A percentile compares a stretch with the other conserved stretches of the same genome.
Conservation (phyloP, 2,888 invertebrate genomes). For the Rhaphigaster nebulosa region DNA sequence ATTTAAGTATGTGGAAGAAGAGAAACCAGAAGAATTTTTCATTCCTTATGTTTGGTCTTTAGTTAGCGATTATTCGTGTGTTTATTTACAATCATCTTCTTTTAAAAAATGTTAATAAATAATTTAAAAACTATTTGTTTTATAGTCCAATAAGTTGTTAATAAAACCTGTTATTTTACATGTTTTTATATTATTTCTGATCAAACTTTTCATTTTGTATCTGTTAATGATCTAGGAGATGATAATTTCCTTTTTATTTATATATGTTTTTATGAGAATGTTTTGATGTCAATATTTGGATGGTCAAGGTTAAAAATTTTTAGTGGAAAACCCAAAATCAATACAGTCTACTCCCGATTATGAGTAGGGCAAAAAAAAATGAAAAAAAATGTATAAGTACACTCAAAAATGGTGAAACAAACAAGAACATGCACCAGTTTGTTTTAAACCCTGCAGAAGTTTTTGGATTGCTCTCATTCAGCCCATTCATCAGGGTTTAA, state of each 20-base stretch:
- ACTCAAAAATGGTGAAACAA: too few species aligned
- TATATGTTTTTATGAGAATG: background rate
- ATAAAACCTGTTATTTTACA: background rate
- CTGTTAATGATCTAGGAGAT: background rate
- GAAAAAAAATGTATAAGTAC: too few species aligned
- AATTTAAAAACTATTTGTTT: background rate
- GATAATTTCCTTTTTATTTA: background rate
- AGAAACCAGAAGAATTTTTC: slow-evolving; percentile 98
- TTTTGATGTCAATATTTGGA: background rate
- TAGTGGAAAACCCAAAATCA: background rate
- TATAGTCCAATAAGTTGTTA: background rate
- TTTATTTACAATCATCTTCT: slow-evolving; percentile 12
- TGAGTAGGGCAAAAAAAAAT: too few species aligned
- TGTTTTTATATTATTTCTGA: background rate
- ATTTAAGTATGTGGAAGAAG: slow-evolving; percentile 99
- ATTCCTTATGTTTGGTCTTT: slow-evolving; percentile 99
- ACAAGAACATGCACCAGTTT: too few species aligned
- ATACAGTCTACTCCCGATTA: too few species aligned
- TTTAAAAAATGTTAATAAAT: slow-evolving; percentile 33
- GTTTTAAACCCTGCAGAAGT: too few species aligned
- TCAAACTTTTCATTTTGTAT: background rate
- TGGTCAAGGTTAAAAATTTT: background rate
- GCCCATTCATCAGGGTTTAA: too few species aligned
- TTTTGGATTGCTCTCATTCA: too few species aligned
- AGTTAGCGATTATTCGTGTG: slow-evolving; percentile 71